Conservation (phyloP, 2,113 vertebrate genomes). For the Vulpes ferrilata region DNA sequence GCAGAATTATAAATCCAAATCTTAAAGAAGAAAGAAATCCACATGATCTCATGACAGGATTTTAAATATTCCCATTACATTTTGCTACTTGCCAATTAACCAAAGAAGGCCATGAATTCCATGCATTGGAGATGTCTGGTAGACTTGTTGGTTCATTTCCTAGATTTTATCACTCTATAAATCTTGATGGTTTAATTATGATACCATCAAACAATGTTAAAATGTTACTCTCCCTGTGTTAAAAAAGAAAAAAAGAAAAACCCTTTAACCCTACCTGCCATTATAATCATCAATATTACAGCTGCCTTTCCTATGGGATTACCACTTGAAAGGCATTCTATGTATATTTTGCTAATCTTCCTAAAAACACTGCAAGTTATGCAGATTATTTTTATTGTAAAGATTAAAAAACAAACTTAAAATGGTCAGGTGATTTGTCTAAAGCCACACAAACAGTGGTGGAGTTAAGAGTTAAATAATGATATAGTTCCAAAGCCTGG, state of each 20-base stretch:
- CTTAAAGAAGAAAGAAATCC: background rate
- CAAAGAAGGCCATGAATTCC: background rate
- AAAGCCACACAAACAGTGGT: background rate
- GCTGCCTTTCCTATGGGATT: background rate
- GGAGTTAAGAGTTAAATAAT: background rate
- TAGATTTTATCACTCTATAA: slow-evolving; percentile 53
- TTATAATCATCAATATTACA: background rate
- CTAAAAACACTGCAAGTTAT: background rate
- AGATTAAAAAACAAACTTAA: background rate
- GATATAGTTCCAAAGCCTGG: background rate
- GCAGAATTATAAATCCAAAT: background rate
- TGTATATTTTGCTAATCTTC: background rate
- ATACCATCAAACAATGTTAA: background rate
- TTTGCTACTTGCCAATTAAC: background rate
- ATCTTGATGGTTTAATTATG: slow-evolving; percentile 28
- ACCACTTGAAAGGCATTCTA: background rate
- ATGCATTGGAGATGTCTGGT: background rate
- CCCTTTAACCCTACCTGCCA: background rate
- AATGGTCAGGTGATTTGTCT: background rate
- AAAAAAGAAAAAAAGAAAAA: background rate
- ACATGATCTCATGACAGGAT: background rate
- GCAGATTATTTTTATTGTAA: background rate
- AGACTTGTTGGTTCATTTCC: background rate
- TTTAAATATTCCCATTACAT: background rate
- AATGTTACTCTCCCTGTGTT: background rate